These are phyloP conservation scores for Erebia ligea DNA, from an alignment of 2,888 invertebrate genomes.

Conservation along the genomic window DNA sequence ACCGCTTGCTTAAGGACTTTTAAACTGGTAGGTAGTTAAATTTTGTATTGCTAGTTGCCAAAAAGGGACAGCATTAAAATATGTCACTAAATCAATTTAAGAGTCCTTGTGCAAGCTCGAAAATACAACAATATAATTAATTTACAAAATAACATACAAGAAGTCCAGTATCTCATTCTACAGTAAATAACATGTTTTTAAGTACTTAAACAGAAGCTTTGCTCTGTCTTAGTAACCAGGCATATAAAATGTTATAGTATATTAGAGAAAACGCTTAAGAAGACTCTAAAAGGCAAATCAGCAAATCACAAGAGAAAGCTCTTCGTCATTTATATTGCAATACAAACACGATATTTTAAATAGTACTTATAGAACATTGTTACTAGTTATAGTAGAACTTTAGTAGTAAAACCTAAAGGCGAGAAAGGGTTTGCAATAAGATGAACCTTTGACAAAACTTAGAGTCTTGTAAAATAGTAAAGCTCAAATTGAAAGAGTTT, in stretches of 20 bases:
- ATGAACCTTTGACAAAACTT: too few relatives aligned
- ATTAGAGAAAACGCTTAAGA: conserved; percentile 60
- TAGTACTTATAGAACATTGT: background rate
- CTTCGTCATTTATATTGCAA: conserved; percentile 38
- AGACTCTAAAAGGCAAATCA: conserved; percentile 72
- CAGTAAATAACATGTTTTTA: conserved; percentile 50
- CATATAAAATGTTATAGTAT: conserved; percentile 65
- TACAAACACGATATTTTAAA: background rate
- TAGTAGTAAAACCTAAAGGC: background rate
- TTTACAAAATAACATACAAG: conserved; percentile 32
- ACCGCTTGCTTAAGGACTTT: too few relatives aligned
- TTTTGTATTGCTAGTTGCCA: too few relatives aligned
- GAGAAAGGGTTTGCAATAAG: too few relatives aligned
- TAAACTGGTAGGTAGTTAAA: too few relatives aligned
- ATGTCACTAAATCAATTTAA: too few relatives aligned
- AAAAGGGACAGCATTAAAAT: too few relatives aligned
- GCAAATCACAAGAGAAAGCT: conserved; percentile 78
- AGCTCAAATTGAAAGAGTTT: too few relatives aligned
- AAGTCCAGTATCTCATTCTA: conserved; percentile 33
- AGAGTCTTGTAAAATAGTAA: too few relatives aligned
- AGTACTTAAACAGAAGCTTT: conserved; percentile 62
- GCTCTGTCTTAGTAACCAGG: conserved; percentile 61
- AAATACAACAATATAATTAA: conserved; percentile 29
- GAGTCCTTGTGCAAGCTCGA: conserved; percentile 14
- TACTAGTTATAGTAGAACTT: background rate